Base-by-base conservation (phyloP, 2,113 vertebrate species). In the Lichenostomus cassidix region DNA sequence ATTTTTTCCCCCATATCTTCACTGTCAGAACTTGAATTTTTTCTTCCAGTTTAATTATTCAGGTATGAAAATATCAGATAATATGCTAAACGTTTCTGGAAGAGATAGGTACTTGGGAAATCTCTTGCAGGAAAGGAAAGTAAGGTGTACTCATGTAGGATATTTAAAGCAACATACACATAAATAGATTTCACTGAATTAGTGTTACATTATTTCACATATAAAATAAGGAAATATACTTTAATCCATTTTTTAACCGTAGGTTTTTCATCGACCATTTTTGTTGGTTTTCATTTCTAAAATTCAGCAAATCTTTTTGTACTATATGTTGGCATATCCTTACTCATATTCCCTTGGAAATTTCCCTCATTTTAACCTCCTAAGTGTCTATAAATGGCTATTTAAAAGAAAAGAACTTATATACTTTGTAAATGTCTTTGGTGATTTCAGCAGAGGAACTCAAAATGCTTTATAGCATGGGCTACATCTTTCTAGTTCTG, bases 11-110 rank as follows among this genome's bases (percentile, higher is more conserved):
- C 42, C 7, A 3, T 84, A 92, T 62, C 60, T 60, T 92, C 69
- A 91, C 67, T 71, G 81, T 91, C 73, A 74, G 65, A 56, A 93
- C 22, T 82, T 92, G 31, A n/a, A 90, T 78, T 93, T 94, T 88
- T 91, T 55, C 64, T 85, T 52, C 75, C 47, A 37, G 56, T 90
- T 92, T 89, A 67, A 85, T 76, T 79, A 87, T 49, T 89, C 10
- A 52, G 58, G 7, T 92, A 91, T 33, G 73, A 93, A 96, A 94
- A 83, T 21, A 47, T 60, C 41, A 93, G 70, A 63, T 76, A 52
- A 82, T 82, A 90, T 59, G 58, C 63, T 90, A 88, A 67, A 52
- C 49, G 24, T 92, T 95, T 93, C 28, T 84, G 63, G 50, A 97
- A 84, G 11, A 94, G 33, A 95, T n/a, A 23, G 33, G 77, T 86